Conservation (phyloP, 37 sponge, comb jelly and placozoan genomes). For the Spongia lamella region DNA sequence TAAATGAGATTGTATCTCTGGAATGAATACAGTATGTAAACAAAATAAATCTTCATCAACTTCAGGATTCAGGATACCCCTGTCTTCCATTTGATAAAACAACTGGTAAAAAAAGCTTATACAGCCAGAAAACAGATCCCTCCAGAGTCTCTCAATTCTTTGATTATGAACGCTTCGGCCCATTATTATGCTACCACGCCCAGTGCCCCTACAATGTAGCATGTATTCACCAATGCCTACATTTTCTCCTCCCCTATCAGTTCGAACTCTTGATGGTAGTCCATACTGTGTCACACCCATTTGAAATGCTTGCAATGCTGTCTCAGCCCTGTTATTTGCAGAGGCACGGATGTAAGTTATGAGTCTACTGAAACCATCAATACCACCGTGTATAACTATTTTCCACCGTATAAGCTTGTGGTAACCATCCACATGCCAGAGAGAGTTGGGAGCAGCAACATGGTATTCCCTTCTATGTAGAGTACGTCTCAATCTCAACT, state of each 20-base stretch:
- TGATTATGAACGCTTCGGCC: constrained; percentile 74
- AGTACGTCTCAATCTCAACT: background rate
- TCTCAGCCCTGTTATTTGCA: constrained; percentile 51
- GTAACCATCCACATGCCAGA: constrained; percentile 67
- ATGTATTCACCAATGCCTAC: constrained; percentile 49
- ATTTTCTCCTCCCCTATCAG: constrained; percentile 72
- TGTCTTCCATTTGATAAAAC: constrained; percentile 62
- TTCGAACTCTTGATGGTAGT: constrained; percentile 61
- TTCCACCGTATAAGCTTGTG: constrained; percentile 47
- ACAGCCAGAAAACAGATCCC: constrained; percentile 58
- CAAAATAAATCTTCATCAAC: constrained; percentile 36
- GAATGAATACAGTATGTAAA: constrained; percentile 42
- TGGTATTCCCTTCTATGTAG: constrained; percentile 36
- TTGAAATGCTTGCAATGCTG: constrained; percentile 45
- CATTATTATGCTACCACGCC: constrained; percentile 41
- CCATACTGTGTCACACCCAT: constrained; percentile 48
- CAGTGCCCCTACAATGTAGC: constrained; percentile 39
- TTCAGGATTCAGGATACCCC: constrained; percentile 29
- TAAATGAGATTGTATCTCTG: constrained; percentile 35
- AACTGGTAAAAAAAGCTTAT: constrained; percentile 45
- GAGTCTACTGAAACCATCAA: constrained; percentile 56
- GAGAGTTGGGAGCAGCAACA: constrained; percentile 38
- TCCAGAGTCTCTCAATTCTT: constrained; percentile 74
- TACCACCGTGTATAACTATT: constrained; percentile 50
- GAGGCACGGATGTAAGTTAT: constrained; percentile 28